These are phyloP conservation scores for Pomacea maculata DNA, from an alignment of 1,140 invertebrate genomes.

Conservation along the genomic window DNA sequence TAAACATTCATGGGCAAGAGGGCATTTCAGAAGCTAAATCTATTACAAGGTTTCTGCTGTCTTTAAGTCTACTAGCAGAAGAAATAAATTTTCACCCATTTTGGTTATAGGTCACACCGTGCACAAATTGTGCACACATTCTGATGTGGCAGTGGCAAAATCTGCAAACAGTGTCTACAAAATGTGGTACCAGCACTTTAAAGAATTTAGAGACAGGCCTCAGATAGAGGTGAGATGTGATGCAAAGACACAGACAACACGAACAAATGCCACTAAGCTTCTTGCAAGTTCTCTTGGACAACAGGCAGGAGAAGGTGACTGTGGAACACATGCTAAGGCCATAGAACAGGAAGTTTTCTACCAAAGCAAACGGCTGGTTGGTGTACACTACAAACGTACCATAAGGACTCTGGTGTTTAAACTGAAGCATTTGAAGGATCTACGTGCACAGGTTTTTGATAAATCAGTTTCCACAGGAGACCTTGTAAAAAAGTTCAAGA, in stretches of 20 bases:
- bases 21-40: too few relatives aligned
- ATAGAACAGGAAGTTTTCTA: slow-evolving; percentile 49
- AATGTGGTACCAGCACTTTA: slow-evolving; percentile 51
- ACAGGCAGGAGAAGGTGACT: slow-evolving; percentile 32
- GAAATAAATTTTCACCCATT: too few relatives aligned
- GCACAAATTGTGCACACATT: slow-evolving; percentile 47
- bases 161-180: slow-evolving; percentile 45
- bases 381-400: slow-evolving; percentile 35
- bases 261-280: slow-evolving; percentile 42
- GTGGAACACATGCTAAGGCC: slow-evolving; percentile 30
- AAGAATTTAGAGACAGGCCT: slow-evolving; percentile 41
- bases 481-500: slow-evolving; percentile 42
- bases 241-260: slow-evolving; percentile 49
- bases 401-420: slow-evolving; percentile 45
- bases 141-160: slow-evolving; percentile 46
- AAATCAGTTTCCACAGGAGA: slow-evolving; percentile 34
- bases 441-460: slow-evolving; percentile 30
- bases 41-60: too few relatives aligned
- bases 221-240: slow-evolving; percentile 59
- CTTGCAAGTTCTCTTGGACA: slow-evolving; percentile 42
- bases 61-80: too few relatives aligned
- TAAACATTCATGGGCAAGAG: too few relatives aligned
- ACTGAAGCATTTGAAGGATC: slow-evolving; percentile 39
- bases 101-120: slow-evolving; percentile 43
- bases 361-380: slow-evolving; percentile 38